Conservation (phyloP, 2,113 vertebrate species). For the Mobula birostris region DNA sequence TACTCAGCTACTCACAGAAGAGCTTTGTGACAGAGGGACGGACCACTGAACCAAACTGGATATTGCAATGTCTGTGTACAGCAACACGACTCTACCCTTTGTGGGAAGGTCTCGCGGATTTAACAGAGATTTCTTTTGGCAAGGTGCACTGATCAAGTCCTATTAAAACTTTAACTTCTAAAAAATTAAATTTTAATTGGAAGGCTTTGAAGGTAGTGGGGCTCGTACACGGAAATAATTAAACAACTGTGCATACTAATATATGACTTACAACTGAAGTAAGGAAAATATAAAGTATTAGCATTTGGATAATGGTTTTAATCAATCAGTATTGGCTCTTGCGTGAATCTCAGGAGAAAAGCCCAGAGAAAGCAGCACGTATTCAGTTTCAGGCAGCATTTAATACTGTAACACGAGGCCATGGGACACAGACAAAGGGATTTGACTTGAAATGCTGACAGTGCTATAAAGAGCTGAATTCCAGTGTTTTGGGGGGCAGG, state of each 20-base stretch:
- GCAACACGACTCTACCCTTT: no score
- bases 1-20: not conserved
- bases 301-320: not conserved
- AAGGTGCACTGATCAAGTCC: slow-evolving; percentile 57
- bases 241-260: not conserved
- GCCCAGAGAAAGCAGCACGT: not conserved
- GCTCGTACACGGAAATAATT: not conserved
- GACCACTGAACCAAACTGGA: not conserved
- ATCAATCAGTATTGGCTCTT: not conserved
- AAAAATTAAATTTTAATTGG: no score
- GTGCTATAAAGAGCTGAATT: not conserved
- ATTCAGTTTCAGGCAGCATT: not conserved
- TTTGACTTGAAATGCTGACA: not conserved
- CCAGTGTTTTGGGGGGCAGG: no score
- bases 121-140: not conserved
- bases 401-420: not conserved
- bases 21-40: not conserved
- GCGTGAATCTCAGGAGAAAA: not conserved
- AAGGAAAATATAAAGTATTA: not conserved
- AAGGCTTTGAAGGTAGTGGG: not conserved
- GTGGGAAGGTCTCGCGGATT: not conserved
- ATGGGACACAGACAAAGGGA: not conserved
- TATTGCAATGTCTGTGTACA: not conserved
- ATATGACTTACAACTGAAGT: no score
- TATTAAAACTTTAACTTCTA: slow-evolving; percentile 38